Evolutionary conservation across 64 coral and sea anemone species (phyloP).

Genomic region (Montipora foliosa): DNA sequence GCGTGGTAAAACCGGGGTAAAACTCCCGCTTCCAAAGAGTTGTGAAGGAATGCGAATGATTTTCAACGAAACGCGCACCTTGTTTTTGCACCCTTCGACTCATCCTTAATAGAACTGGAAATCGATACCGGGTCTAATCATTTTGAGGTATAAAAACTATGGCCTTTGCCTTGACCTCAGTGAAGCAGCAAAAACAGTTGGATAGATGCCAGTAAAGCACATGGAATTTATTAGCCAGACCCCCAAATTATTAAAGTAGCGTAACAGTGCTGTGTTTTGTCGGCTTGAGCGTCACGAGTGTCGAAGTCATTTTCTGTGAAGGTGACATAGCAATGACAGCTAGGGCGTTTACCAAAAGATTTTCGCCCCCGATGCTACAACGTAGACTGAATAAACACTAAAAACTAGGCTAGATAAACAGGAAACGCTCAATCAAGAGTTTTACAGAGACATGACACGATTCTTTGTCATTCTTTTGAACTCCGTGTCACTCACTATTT

Average conservation of each 20-base stretch:
- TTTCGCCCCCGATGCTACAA: not conserved
- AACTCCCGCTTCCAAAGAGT: not conserved
- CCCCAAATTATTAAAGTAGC: not conserved
- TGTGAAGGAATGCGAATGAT: conserved; percentile 39
- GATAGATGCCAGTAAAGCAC: conserved; percentile 72
- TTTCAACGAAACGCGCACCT: not conserved
- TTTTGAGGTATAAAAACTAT: not conserved
- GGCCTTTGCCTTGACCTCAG: conserved; percentile 28
- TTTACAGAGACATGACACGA: conserved; percentile 71
- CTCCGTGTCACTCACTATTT: conserved; percentile 64
- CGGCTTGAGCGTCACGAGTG: not conserved
- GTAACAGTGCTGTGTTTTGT: conserved; percentile 51
- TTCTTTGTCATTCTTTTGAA: conserved; percentile 43
- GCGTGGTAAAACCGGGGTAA: not conserved
- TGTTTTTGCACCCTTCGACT: not conserved
- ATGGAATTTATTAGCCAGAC: conserved; percentile 70
- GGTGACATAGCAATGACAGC: conserved; percentile 14
- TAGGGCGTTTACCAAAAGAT: conserved; percentile 9
- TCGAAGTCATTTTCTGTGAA: not conserved
- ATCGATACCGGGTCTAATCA: not conserved
- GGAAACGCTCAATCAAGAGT: conserved; percentile 94
- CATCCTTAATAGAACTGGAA: not conserved
- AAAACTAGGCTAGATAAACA: conserved; percentile 94
- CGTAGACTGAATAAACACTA: conserved; percentile 17
- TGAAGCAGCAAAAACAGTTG: conserved; percentile 26